Conservation (phyloP, 2,797 vertebrate species). For the Scolopax bukidnonensis region DNA sequence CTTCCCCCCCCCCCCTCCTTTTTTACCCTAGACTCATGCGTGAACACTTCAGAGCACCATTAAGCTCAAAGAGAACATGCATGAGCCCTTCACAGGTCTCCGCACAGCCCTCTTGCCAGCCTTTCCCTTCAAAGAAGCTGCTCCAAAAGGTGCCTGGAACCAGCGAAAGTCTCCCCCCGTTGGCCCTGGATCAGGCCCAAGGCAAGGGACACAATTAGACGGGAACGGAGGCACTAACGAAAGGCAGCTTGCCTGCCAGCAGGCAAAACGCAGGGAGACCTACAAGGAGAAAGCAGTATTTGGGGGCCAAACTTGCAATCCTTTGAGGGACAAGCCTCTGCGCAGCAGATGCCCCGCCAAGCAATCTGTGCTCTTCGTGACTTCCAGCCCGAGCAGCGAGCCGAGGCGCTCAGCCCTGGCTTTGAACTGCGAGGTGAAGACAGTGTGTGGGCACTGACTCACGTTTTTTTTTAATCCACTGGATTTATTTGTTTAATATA, state of each 20-base stretch:
- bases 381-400: neutral
- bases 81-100: neutral
- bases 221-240: neutral
- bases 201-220: neutral
- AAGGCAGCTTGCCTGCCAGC: slow-evolving; percentile 11
- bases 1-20: neutral
- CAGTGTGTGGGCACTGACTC: neutral
- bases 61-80: neutral
- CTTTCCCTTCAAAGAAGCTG: neutral
- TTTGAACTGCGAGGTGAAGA: neutral
- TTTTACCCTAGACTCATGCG: neutral
- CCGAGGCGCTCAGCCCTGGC: neutral
- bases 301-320: neutral
- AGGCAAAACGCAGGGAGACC: neutral
- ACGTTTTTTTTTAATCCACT: neutral
- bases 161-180: neutral
- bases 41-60: neutral
- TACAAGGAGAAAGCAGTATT: neutral
- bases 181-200: slow-evolving; percentile 14
- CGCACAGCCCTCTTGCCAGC: neutral
- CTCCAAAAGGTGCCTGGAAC: neutral
- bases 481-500: neutral
- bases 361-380: neutral
- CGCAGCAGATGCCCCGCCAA: rapidly evolving
- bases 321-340: neutral